Percentiles rank a stretch among this genome's conserved stretches.
Conservation (phyloP, 1,140 invertebrate species). For the Belonocnema kinseyi region DNA sequence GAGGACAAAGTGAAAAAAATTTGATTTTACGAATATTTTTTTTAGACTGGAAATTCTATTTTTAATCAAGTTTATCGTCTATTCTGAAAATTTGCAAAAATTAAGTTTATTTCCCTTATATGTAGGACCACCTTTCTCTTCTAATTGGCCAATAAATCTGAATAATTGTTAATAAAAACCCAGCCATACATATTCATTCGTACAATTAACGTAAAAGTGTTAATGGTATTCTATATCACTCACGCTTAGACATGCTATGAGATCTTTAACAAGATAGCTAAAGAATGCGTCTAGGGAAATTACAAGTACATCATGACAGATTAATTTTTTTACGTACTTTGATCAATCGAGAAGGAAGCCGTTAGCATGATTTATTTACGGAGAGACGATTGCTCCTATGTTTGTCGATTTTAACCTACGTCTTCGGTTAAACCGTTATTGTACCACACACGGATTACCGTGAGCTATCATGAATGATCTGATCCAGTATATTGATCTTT, state of each 20-base stretch:
- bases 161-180: not conserved
- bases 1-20: too few species aligned
- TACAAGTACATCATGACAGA: too few species aligned
- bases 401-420: too few species aligned
- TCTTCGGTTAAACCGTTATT: not conserved
- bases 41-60: too few species aligned
- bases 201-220: not conserved
- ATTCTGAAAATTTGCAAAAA: too few species aligned
- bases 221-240: constrained; percentile 5
- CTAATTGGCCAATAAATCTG: not conserved
- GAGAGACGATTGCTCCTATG: too few species aligned
- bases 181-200: not conserved
- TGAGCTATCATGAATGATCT: constrained; percentile 1
- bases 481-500: not conserved
- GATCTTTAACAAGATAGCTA: not conserved
- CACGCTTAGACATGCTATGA: not conserved
- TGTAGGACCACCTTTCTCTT: not conserved
- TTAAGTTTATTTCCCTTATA: too few species aligned
- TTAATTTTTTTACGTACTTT: too few species aligned
- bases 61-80: too few species aligned
- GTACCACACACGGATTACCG: not conserved
- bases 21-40: too few species aligned
- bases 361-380: not conserved
- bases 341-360: not conserved
- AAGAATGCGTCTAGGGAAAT: not conserved